Evolutionary conservation across 2,113 vertebrate genomes (phyloP), one percentile per base, ranked within the genome.

Genomic region (Mobula hypostoma): DNA sequence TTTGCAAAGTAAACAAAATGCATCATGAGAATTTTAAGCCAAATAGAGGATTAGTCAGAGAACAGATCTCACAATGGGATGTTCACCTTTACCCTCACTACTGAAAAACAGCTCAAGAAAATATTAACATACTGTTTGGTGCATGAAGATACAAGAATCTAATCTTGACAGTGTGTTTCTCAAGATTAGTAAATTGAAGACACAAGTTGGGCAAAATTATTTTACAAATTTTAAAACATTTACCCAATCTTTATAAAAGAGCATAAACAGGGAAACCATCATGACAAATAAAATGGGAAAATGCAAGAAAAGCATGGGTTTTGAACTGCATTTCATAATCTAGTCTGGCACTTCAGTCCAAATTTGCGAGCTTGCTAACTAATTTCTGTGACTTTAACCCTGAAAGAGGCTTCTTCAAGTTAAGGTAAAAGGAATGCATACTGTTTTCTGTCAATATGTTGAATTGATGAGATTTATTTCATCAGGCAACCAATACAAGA

Each of bases 1-100:
- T 93, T 93, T 93, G 91, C 56, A 93, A 76, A 74, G 70, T 40
- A 29, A 15, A 56, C 21, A 76, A 72, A 56, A 93, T 24, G 24
- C 70, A 93, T 12, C 36, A 93, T 76, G 32, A 74, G 68, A 70
- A 56, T 93, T 24, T 27, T 68, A 93, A 76, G 74, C 9, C 5
- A 72, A 92, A 92, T 19, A 32, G 12, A 27, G 56, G 24, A 11
- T 15, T 24, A 6, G 24, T 74, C 9, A 74, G 27, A 27, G 74
- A 56, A 48, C 9, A 93, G 36, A 93, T 56, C 91, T 48, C 91
- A 93, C 90, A 93, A 93, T 93, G 90, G 83, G 66, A 40, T 66
- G 72, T 92, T 92, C 90, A 92, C 90, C 90, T 48, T 72, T 72
- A 72, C 17, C 29, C 32, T 72, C 90, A 92, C 88, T 40, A 48